These are phyloP conservation scores for Cygnus buccinator DNA, from an alignment of 2,113 vertebrate species.

Conservation along the genomic window DNA sequence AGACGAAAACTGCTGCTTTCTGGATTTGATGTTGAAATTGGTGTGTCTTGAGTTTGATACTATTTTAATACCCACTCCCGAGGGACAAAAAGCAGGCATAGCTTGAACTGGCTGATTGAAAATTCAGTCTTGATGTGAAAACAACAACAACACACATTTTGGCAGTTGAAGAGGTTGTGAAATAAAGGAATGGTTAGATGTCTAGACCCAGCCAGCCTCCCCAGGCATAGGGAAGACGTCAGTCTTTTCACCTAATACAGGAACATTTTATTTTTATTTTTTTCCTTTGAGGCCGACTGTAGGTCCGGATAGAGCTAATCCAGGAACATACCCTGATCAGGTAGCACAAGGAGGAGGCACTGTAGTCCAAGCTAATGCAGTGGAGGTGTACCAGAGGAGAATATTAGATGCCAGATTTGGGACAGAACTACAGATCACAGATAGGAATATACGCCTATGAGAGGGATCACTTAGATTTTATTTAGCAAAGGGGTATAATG, in stretches of 20 bases:
- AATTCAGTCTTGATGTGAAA: not conserved
- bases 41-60: not conserved
- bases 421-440: not conserved
- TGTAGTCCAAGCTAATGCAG: not conserved
- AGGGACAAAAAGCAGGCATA: not conserved
- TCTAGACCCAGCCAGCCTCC: not conserved
- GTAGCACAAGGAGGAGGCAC: not conserved
- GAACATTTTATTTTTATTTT: too few relatives aligned
- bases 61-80: not conserved
- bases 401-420: not conserved
- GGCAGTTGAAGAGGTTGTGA: not conserved
- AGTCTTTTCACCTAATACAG: not conserved
- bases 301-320: not conserved
- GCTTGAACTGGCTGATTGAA: not conserved
- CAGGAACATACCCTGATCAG: not conserved
- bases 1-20: not conserved
- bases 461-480: accelerated
- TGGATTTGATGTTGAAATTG: not conserved
- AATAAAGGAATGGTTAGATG: not conserved
- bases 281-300: not conserved
- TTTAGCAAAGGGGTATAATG: not conserved
- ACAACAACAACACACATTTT: not conserved
- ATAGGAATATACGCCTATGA: not conserved
- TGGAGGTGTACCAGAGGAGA: not conserved
- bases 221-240: not conserved